Percentiles rank a stretch among this genome's conserved stretches.
Conservation (phyloP, 2,888 invertebrate species). For the Noctua pronuba region DNA sequence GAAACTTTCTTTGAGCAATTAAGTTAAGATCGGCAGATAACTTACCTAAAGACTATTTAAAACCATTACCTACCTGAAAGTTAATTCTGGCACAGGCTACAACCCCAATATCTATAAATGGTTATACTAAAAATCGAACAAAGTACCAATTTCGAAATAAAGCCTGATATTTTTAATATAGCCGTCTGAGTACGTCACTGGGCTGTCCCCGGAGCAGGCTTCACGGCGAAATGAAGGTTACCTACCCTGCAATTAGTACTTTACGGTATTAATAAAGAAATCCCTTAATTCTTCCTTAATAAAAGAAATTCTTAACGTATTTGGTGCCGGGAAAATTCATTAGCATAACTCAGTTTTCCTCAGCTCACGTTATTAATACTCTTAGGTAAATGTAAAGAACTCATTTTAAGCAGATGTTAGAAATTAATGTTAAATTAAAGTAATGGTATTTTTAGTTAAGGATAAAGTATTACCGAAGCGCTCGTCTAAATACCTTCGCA, state of each 20-base stretch:
- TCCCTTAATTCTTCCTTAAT: constrained; percentile 81
- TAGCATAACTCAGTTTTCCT: constrained; percentile 66
- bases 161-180: constrained; percentile 26
- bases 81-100: constrained; percentile 25
- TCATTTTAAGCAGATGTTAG: constrained; percentile 46
- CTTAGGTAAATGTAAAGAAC: constrained; percentile 48
- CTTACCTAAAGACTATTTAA: constrained; percentile 10
- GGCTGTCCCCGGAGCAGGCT: constrained; percentile 71
- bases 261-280: constrained; percentile 83
- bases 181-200: constrained; percentile 70
- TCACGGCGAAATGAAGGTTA: constrained; percentile 78
- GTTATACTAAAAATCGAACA: constrained; percentile 14
- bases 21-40: constrained; percentile 19
- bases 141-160: constrained; percentile 21
- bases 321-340: constrained; percentile 66
- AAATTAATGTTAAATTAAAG: constrained; percentile 44
- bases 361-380: constrained; percentile 61
- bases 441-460: constrained; percentile 59
- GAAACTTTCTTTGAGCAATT: constrained; percentile 36
- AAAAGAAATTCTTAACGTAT: constrained; percentile 76
- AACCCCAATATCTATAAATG: constrained; percentile 16
- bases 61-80: constrained; percentile 20
- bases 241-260: constrained; percentile 81
- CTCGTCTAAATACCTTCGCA: constrained; percentile 63
- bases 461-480: constrained; percentile 62